phyloP scores from a whole-genome alignment of 2,888 invertebrate species.

The Epistrophe grossulariae region DNA sequence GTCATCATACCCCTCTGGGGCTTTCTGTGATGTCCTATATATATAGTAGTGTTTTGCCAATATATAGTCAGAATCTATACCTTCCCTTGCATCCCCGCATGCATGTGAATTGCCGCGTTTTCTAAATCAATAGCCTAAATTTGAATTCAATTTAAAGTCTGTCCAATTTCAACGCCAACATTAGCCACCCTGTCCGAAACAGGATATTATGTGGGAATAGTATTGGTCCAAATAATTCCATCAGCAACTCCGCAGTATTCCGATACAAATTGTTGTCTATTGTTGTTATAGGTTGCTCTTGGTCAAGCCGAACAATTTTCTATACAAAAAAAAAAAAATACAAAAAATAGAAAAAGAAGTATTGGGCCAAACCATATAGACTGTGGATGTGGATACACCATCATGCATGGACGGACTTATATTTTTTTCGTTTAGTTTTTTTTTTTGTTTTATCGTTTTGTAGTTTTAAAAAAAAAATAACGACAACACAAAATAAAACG shows the following conservation, averaged over 20 bases:
- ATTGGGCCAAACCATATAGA: slow-evolving; percentile 1
- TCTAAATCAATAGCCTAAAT: slow-evolving; percentile 72
- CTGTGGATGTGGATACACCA: neutral
- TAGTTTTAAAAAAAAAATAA: neutral
- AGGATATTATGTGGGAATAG: slow-evolving; percentile 52
- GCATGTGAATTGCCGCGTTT: slow-evolving; percentile 46
- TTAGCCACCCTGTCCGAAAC: slow-evolving; percentile 58
- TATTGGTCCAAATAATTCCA: slow-evolving; percentile 69
- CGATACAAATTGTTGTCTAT: slow-evolving; percentile 72
- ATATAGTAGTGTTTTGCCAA: neutral
- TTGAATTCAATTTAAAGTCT: slow-evolving; percentile 68
- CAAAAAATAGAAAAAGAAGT: neutral
- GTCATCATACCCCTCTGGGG: slow-evolving; percentile 3
- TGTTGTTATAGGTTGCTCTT: slow-evolving; percentile 43
- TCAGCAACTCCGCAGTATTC: slow-evolving; percentile 60
- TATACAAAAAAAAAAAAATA: slow-evolving; percentile 32
- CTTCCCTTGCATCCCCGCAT: no score
- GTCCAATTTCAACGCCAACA: slow-evolving; percentile 57
- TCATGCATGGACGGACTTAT: neutral
- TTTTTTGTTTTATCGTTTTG: neutral
- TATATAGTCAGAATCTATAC: neutral
- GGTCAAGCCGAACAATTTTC: slow-evolving; percentile 35
- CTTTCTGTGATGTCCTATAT: neutral
- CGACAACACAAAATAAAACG: neutral
- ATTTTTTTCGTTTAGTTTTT: neutral